Percentiles rank a stretch among this genome's conserved stretches.
Evolutionary conservation across 1,140 invertebrate genomes (phyloP).

Genomic region (Formica selysi): DNA sequence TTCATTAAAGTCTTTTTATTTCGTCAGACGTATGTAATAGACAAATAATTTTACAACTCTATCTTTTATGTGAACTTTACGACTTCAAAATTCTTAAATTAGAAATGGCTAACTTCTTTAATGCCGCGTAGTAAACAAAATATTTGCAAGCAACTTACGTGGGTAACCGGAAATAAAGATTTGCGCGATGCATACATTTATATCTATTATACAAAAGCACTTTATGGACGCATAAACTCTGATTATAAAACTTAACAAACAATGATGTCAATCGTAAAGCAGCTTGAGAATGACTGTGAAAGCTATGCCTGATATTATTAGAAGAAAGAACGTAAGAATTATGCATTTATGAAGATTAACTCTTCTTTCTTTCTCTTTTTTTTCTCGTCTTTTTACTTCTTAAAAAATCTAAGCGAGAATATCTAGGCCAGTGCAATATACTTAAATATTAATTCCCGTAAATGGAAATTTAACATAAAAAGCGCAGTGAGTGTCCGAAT

Average conservation of each 20-base stretch:
- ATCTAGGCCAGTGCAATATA: too few relatives aligned
- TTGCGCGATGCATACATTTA: slow-evolving; percentile 3
- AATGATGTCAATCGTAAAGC: not conserved
- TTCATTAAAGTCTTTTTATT: not conserved
- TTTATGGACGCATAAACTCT: not conserved
- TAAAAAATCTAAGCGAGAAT: too few relatives aligned
- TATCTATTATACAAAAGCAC: not conserved
- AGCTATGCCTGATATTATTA: not conserved
- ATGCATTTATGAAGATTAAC: not conserved
- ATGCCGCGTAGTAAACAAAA: not conserved
- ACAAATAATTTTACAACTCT: not conserved
- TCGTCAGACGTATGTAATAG: not conserved
- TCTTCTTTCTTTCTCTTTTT: too few relatives aligned
- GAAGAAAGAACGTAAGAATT: not conserved
- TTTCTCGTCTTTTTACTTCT: too few relatives aligned
- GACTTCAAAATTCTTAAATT: not conserved
- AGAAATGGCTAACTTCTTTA: not conserved
- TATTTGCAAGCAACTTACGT: not conserved
- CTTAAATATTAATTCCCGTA: slow-evolving; percentile 6
- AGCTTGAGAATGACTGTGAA: not conserved
- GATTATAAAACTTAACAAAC: not conserved
- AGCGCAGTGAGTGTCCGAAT: not conserved
- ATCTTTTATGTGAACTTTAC: not conserved
- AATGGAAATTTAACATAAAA: not conserved
- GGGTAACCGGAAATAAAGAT: slow-evolving; percentile 12